These are phyloP conservation scores for Actenoides hombroni DNA, from an alignment of 2,113 vertebrate species.

Conservation along the genomic window DNA sequence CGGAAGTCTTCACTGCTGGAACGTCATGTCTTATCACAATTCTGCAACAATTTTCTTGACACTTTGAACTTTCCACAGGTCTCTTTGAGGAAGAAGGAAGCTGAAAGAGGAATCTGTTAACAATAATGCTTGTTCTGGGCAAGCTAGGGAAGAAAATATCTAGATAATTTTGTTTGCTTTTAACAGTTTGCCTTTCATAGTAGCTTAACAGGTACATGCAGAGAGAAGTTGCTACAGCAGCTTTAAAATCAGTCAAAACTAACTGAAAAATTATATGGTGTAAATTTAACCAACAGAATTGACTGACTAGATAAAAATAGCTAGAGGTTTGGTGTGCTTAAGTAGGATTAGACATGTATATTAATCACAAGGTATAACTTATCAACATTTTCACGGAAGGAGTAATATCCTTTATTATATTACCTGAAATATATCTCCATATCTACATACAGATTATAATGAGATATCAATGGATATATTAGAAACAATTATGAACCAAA, in stretches of 20 bases:
- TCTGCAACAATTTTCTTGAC: conserved; percentile 23
- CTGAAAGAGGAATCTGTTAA: neutral
- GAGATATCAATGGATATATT: neutral
- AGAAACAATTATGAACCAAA: neutral
- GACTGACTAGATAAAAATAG: neutral
- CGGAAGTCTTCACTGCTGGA: neutral
- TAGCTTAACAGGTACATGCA: neutral
- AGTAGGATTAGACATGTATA: neutral
- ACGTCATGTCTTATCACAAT: neutral
- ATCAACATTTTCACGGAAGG: neutral
- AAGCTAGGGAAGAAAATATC: neutral
- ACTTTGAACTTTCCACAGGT: conserved; percentile 36
- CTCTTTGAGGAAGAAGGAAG: neutral
- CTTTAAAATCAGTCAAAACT: neutral
- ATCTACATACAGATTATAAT: neutral
- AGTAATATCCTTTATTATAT: neutral
- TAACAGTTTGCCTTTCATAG: neutral
- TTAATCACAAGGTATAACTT: neutral
- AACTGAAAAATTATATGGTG: neutral
- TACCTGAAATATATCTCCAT: neutral
- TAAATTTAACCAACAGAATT: neutral
- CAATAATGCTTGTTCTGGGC: neutral
- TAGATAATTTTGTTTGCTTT: neutral
- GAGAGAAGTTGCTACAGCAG: neutral
- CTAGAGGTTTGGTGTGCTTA: neutral